Evolutionary conservation across 2,113 vertebrate genomes (phyloP).

Genomic region (Oreochromis aureus): DNA sequence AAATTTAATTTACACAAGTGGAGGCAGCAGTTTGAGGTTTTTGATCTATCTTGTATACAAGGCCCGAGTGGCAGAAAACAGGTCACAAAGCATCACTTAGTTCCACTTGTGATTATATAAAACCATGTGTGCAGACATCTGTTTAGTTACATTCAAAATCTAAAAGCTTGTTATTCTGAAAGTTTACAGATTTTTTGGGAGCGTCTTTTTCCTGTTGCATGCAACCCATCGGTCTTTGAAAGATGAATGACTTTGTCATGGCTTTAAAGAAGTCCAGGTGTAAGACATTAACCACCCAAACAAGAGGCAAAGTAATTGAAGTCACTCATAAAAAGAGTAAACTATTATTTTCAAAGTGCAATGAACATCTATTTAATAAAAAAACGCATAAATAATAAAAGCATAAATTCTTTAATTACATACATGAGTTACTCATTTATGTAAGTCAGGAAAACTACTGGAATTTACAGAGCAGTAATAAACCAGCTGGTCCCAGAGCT

Average conservation of each 20-base stretch:
- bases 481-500: background rate
- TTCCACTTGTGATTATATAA: background rate
- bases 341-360: background rate
- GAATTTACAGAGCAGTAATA: background rate
- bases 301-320: background rate
- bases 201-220: background rate
- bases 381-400: fast-evolving
- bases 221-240: background rate
- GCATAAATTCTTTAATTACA: background rate
- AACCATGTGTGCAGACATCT: background rate
- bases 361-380: background rate
- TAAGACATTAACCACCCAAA: background rate
- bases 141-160: background rate
- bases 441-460: background rate
- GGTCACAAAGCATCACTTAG: too few relatives aligned
- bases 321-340: background rate
- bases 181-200: background rate
- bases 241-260: background rate
- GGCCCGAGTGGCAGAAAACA: too few relatives aligned
- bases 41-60: background rate
- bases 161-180: background rate
- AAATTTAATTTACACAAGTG: fast-evolving
- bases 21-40: background rate
- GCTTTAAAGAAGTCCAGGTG: background rate
- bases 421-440: background rate